Evolutionary conservation across 2,113 vertebrate genomes (phyloP).

Genomic region (Megaceryle torquata): DNA sequence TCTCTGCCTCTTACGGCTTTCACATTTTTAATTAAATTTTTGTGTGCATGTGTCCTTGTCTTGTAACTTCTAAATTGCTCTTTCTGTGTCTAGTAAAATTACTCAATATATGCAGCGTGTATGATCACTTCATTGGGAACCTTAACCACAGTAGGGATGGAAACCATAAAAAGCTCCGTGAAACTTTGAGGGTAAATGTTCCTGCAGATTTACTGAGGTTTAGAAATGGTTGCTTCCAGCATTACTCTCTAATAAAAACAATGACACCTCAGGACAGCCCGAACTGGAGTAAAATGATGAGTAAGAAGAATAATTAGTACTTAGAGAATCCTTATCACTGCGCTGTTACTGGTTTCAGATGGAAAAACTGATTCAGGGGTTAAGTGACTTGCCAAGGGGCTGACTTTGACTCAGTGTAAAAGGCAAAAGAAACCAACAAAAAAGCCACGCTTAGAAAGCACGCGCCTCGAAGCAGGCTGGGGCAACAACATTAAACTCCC

Average conservation of each 20-base stretch:
- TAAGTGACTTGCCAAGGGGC: conserved; percentile 25
- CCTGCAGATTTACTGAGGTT: conserved; percentile 57
- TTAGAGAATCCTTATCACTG: not conserved
- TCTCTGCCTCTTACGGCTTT: conserved; percentile 60
- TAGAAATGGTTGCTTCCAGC: conserved; percentile 48
- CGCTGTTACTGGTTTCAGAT: not conserved
- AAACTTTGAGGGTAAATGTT: conserved; percentile 72
- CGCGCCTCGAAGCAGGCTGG: not conserved
- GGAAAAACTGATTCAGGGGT: conserved; percentile 12
- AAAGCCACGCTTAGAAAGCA: not conserved
- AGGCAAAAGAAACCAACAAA: not conserved
- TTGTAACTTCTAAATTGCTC: conserved; percentile 76
- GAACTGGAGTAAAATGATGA: conserved; percentile 48
- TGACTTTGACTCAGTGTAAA: not conserved
- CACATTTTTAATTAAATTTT: conserved; percentile 78
- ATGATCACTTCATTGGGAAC: conserved; percentile 74
- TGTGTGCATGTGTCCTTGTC: conserved; percentile 74
- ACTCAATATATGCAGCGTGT: conserved; percentile 68
- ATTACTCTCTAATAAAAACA: conserved; percentile 53
- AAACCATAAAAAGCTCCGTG: conserved; percentile 66
- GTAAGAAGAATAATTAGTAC: conserved; percentile 11
- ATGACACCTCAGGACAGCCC: conserved; percentile 48
- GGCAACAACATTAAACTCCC: conserved; percentile 7
- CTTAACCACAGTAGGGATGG: conserved; percentile 45
- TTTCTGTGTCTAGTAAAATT: conserved; percentile 72